Conservation (phyloP, 1,140 invertebrate genomes). For the Plectrocnemia conspersa region DNA sequence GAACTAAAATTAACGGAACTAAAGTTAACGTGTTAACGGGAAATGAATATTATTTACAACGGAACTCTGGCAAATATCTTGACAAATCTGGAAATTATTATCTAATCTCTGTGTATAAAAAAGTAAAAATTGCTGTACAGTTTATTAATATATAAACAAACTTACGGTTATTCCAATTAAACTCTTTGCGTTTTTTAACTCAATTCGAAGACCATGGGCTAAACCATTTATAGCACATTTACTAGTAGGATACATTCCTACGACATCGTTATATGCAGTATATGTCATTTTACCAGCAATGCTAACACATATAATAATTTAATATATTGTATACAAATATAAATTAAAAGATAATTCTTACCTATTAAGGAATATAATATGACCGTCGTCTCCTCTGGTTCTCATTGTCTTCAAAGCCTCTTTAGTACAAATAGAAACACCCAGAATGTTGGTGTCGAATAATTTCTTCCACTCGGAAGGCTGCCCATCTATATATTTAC, state of each 20-base stretch:
- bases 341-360: constrained; percentile 43
- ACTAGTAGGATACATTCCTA: constrained; percentile 3
- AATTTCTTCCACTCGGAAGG: constrained; percentile 35
- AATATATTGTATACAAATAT: no score
- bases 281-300: constrained; percentile 45
- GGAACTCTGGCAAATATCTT: no score
- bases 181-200: background rate
- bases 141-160: no score
- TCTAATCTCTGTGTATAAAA: no score
- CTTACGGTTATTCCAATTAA: constrained; percentile 1
- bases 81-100: no score
- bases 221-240: constrained; percentile 1
- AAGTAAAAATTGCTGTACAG: no score
- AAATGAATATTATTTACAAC: no score
- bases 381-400: constrained; percentile 56
- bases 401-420: constrained; percentile 57
- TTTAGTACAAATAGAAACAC: constrained; percentile 51
- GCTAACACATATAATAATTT: constrained; percentile 38
- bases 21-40: no score
- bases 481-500: constrained; percentile 9
- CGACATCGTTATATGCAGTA: background rate
- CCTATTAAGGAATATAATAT: constrained; percentile 64
- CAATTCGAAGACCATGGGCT: background rate
- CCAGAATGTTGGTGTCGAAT: constrained; percentile 59
- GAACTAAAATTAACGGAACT: no score